Evolutionary conservation across 1,140 invertebrate species (phyloP).

Genomic region (Caerostris darwini): DNA sequence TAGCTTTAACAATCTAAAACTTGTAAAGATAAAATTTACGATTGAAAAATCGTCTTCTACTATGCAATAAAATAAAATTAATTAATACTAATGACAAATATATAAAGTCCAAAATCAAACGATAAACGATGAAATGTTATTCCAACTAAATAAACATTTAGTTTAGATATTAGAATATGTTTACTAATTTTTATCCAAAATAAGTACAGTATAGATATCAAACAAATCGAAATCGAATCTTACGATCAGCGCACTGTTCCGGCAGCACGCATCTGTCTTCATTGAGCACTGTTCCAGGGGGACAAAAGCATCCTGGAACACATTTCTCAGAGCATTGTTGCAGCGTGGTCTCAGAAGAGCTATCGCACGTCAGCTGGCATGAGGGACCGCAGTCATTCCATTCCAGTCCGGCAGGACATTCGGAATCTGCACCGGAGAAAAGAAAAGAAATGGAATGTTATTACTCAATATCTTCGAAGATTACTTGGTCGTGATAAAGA

Average conservation of each 20-base stretch:
- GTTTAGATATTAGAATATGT: too few species aligned
- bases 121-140: too few species aligned
- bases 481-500: neutral
- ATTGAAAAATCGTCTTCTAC: too few species aligned
- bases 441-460: neutral
- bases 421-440: constrained; percentile 83
- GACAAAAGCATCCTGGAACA: constrained; percentile 92
- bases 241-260: constrained; percentile 88
- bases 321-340: constrained; percentile 85
- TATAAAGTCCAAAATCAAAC: too few species aligned
- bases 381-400: constrained; percentile 90
- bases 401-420: constrained; percentile 87
- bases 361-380: constrained; percentile 89
- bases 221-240: constrained; percentile 78
- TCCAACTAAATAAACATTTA: too few species aligned
- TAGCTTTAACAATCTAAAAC: too few species aligned
- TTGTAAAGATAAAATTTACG: too few species aligned
- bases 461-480: neutral
- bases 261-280: constrained; percentile 87
- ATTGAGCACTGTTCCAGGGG: constrained; percentile 88
- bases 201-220: neutral
- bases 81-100: too few species aligned
- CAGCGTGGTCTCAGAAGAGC: constrained; percentile 81
- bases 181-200: neutral
- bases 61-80: too few species aligned